Evolutionary conservation across 2,888 invertebrate species (phyloP).

Genomic region (Apotomis capreana): DNA sequence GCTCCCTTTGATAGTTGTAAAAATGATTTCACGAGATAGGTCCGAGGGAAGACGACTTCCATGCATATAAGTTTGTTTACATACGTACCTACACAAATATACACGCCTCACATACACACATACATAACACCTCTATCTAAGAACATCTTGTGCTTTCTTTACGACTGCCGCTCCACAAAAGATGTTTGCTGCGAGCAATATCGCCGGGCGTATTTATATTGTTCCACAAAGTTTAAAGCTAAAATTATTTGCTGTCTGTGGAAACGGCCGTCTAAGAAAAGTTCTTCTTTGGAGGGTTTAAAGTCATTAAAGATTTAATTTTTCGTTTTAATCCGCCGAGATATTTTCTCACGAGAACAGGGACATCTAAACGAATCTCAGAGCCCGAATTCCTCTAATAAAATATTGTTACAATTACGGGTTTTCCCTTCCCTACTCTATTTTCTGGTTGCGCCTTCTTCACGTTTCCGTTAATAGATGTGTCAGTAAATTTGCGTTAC

Average conservation of each 20-base stretch:
- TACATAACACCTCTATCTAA: slow-evolving; percentile 12
- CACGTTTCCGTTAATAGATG: slow-evolving; percentile 78
- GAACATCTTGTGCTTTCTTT: slow-evolving; percentile 47
- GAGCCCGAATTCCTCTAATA: slow-evolving; percentile 41
- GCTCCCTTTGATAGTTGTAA: slow-evolving; percentile 76
- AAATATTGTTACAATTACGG: slow-evolving; percentile 55
- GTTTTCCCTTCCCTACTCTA: slow-evolving; percentile 56
- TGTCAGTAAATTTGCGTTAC: slow-evolving; percentile 82
- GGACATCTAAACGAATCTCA: slow-evolving; percentile 40
- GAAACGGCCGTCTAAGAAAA: slow-evolving; percentile 32
- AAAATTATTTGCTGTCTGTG: slow-evolving; percentile 44
- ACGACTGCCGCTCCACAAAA: slow-evolving; percentile 49
- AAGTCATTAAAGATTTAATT: slow-evolving; percentile 35
- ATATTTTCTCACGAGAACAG: slow-evolving; percentile 22
- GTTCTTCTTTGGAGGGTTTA: slow-evolving; percentile 23
- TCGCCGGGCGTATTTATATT: slow-evolving; percentile 53
- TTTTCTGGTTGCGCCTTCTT: slow-evolving; percentile 69
- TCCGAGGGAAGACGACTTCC: slow-evolving; percentile 27
- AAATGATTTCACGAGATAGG: slow-evolving; percentile 70
- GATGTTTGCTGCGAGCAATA: slow-evolving; percentile 52
- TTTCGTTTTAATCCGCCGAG: slow-evolving; percentile 20
- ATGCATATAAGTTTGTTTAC: background rate
- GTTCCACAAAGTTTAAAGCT: slow-evolving; percentile 49
- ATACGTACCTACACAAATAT: background rate
- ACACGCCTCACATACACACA: slow-evolving; percentile 24